Evolutionary conservation across 2,797 vertebrate species (phyloP).

Genomic region (Pseudotriccus pelzelni): DNA sequence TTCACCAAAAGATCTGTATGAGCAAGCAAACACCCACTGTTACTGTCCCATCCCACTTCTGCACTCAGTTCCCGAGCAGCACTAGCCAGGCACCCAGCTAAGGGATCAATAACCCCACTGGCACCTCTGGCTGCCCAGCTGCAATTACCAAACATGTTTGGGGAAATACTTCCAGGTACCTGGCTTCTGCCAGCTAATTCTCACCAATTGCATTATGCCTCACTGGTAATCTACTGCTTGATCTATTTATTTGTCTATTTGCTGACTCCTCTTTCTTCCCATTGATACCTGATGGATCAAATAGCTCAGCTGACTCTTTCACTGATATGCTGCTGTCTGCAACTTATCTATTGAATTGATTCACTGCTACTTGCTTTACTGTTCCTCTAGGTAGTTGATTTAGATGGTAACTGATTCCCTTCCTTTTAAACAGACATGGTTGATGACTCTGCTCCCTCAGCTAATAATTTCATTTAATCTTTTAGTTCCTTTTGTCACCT

Average conservation of each 20-base stretch:
- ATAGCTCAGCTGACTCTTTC: not conserved
- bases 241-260: slow-evolving; percentile 27
- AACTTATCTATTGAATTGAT: not conserved
- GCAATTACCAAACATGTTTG: not conserved
- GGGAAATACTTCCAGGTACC: not conserved
- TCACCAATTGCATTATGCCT: not conserved
- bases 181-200: not conserved
- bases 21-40: not conserved
- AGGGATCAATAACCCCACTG: not conserved
- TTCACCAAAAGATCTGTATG: not conserved
- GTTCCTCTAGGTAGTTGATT: not conserved
- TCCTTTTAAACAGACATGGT: not conserved
- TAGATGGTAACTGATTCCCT: not conserved
- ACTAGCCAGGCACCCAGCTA: rapidly evolving
- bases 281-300: not conserved
- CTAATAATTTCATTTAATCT: not conserved
- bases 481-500: not conserved
- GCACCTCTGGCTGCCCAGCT: not conserved
- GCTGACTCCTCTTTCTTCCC: not conserved
- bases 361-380: not conserved
- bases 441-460: not conserved
- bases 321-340: not conserved
- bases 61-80: not conserved
- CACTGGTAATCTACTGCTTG: not conserved
- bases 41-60: rapidly evolving